Evolutionary conservation across 2,888 invertebrate genomes (phyloP).

Genomic region (Drosophila sordidula): DNA sequence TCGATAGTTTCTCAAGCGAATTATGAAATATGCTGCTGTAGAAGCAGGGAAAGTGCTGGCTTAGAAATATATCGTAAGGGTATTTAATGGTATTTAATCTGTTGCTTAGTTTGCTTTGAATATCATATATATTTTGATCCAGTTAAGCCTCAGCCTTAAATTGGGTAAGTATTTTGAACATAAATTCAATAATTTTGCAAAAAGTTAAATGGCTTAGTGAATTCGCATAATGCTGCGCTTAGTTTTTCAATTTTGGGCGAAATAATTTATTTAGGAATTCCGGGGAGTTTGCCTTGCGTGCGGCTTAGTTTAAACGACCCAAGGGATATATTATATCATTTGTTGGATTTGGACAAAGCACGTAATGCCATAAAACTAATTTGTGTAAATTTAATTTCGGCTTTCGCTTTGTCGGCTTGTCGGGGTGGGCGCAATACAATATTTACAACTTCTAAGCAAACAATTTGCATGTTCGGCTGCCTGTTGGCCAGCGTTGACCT

Average conservation of each 20-base stretch:
- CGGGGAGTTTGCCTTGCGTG: conserved; percentile 14
- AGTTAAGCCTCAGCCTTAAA: no score
- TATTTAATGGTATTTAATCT: no score
- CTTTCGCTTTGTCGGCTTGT: conserved; percentile 43
- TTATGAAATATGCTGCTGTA: background rate
- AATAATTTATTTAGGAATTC: conserved; percentile 8
- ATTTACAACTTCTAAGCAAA: conserved; percentile 79
- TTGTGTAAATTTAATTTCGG: conserved; percentile 75
- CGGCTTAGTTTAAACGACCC: conserved; percentile 11
- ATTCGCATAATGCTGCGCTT: conserved; percentile 5
- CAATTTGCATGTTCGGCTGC: conserved; percentile 62
- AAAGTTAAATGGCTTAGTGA: background rate
- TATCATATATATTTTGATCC: background rate
- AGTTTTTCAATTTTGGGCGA: conserved; percentile 42
- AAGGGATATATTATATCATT: conserved; percentile 40
- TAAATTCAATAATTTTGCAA: background rate
- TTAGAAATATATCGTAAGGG: no score
- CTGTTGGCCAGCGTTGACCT: conserved; percentile 42
- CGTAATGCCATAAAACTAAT: conserved; percentile 74
- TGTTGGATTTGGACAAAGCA: conserved; percentile 22
- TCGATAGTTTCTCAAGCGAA: conserved; percentile 7
- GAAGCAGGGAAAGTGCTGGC: no score
- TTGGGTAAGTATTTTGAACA: no score
- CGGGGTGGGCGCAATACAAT: conserved; percentile 64
- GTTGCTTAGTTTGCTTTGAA: background rate